Conservation (phyloP, 35 echinoderm and acorn worm species). For the Ophioderma brevispina region DNA sequence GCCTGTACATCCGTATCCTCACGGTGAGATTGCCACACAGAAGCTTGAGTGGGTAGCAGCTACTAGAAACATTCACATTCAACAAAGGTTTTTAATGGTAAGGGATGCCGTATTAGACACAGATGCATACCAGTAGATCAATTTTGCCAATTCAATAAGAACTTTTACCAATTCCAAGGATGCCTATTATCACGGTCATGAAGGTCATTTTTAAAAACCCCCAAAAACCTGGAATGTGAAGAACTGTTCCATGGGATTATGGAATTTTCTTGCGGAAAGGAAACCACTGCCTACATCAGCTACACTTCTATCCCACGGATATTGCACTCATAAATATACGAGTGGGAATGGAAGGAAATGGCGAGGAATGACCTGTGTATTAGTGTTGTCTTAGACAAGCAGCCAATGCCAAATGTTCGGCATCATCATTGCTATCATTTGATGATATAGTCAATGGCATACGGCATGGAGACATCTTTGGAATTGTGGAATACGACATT, state of each 20-base stretch:
- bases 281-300: slow-evolving; percentile 19
- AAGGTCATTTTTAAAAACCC: slow-evolving; percentile 20
- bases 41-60: slow-evolving; percentile 10
- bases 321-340: slow-evolving; percentile 36
- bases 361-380: neutral
- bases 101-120: slow-evolving; percentile 21
- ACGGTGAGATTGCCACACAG: neutral
- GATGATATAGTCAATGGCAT: neutral
- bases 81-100: neutral
- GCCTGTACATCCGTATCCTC: neutral
- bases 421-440: neutral
- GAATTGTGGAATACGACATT: slow-evolving; percentile 31
- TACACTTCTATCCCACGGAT: slow-evolving; percentile 25
- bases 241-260: neutral
- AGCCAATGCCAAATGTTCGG: neutral
- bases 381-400: neutral
- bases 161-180: slow-evolving; percentile 64
- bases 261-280: too few relatives aligned
- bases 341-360: slow-evolving; percentile 36
- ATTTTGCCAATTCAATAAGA: slow-evolving; percentile 33
- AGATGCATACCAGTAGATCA: slow-evolving; percentile 38
- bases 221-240: slow-evolving; percentile 9
- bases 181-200: slow-evolving; percentile 49
- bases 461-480: neutral
- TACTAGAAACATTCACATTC: neutral